Evolutionary conservation across 2,888 invertebrate species (phyloP).

Genomic region (Papilio elwesi): DNA sequence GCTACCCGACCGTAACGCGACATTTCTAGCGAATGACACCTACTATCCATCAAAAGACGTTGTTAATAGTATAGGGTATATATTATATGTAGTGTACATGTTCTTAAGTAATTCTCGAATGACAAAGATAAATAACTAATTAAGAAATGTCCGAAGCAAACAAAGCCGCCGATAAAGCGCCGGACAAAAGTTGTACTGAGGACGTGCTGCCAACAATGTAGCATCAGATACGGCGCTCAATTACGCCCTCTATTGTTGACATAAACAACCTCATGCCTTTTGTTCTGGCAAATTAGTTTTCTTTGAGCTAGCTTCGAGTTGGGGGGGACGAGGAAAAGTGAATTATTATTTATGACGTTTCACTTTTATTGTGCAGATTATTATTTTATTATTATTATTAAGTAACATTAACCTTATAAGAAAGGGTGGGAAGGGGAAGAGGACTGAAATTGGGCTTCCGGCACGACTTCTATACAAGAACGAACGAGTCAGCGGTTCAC

Average conservation of each 20-base stretch:
- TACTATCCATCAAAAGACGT: too few species aligned
- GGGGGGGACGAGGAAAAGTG: constrained; percentile 13
- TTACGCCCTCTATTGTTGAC: constrained; percentile 27
- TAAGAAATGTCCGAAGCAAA: constrained; percentile 23
- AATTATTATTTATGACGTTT: constrained; percentile 15
- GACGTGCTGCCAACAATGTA: constrained; percentile 13
- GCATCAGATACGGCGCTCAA: constrained; percentile 25
- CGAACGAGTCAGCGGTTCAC: too few species aligned
- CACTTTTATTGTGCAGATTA: constrained; percentile 8
- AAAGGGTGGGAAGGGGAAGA: too few species aligned
- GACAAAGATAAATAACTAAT: constrained; percentile 9
- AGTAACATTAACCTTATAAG: too few species aligned
- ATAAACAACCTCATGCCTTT: constrained; percentile 24
- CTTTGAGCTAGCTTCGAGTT: constrained; percentile 18
- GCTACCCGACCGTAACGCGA: too few species aligned
- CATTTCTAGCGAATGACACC: too few species aligned
- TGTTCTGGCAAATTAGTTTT: constrained; percentile 27
- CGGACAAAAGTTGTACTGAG: constrained; percentile 20
- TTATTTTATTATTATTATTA: too few species aligned
- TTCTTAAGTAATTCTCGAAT: neutral
- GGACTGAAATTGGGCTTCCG: too few species aligned
- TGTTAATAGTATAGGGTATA: too few species aligned
- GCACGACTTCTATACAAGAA: too few species aligned
- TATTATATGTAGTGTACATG: too few species aligned
- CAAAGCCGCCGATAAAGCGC: constrained; percentile 26